Evolutionary conservation across 2,888 invertebrate species (phyloP), one percentile per base, ranked within the genome.

Genomic region (Ornithoptera alexandrae): DNA sequence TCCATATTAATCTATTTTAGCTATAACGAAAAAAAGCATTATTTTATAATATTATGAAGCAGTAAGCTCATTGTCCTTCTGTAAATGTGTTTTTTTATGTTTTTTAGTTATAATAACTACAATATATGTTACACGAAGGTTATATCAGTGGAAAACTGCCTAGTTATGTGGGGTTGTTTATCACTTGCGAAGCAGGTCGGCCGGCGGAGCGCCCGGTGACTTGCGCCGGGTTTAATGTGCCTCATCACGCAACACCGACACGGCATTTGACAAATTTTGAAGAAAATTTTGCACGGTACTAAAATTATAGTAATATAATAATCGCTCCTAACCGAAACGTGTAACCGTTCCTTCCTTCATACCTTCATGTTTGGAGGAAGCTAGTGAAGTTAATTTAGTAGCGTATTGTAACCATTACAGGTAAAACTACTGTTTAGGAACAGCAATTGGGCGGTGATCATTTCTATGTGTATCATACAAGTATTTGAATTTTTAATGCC

Each of bases 201-300:
- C 76, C 74, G 79, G 74, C 80, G 82, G 80, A 81, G 80, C 78
- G 72, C 73, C 72, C 78, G 78, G 79, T 86, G 84, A 85, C 87
- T 84, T 84, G 85, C 84, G 78, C 80, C 80, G 76, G 78, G 79
- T 84, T 81, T 89, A 89, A 88, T 89, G 88, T 81, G 75, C 79
- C 78, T 72, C 80, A 85, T 82, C 90, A 90, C 89, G 90, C 89
- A 81, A 89, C 82, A 80, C 78, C 75, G 79, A 77, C 82, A 84
- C 84, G 83, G 76, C 81, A 82, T 84, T 84, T 78, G 78, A 82
- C 75, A 81, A 82, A 83, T 84, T 83, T 83, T 78, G 66, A 76
- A 72, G 72, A 76, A 77, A 74, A 77, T 76, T 75, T 78, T 75
- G 72, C 71, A 72, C 67, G 66, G 68, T 72, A 71, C 71, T 70